Percentiles rank a stretch among this genome's conserved stretches.
phyloP scores from a whole-genome alignment of 2,113 vertebrate genomes.

The Chaetodon trifascialis region DNA sequence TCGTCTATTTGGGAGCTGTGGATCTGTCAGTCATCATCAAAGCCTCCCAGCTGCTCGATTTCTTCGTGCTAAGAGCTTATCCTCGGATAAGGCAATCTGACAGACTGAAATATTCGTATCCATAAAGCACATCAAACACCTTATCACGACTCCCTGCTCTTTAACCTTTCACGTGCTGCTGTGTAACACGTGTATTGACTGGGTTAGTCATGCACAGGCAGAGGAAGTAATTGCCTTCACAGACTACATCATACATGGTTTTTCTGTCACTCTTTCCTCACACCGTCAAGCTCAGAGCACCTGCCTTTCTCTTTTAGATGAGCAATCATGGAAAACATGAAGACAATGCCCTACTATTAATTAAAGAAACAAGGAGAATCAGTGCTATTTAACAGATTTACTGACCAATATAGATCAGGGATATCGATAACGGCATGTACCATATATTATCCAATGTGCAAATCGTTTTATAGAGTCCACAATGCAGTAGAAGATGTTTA shows the following conservation, averaged over 20 bases:
- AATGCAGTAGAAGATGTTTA: too few species aligned
- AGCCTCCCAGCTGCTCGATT: slow-evolving; percentile 14
- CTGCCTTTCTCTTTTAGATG: not conserved
- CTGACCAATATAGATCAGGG: too few species aligned
- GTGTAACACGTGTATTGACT: not conserved
- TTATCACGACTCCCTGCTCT: not conserved
- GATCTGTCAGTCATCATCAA: slow-evolving; percentile 47
- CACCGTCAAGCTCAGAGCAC: not conserved
- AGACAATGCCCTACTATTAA: not conserved
- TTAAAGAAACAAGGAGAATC: not conserved
- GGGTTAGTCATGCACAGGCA: not conserved
- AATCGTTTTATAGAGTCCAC: too few species aligned
- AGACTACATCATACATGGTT: not conserved
- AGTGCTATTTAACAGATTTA: too few species aligned
- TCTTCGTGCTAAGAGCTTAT: slow-evolving; percentile 15
- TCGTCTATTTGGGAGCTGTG: not conserved
- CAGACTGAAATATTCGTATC: slow-evolving; percentile 18
- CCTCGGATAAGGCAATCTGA: slow-evolving; percentile 18
- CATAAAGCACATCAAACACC: slow-evolving; percentile 15
- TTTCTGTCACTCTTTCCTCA: not conserved
- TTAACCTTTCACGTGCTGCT: slow-evolving; percentile 8
- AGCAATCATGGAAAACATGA: too few species aligned
- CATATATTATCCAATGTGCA: too few species aligned
- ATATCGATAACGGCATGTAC: too few species aligned
- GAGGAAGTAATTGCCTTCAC: not conserved